phyloP scores from a whole-genome alignment of 2,888 invertebrate genomes.

The Tetheella fluctuosa region DNA sequence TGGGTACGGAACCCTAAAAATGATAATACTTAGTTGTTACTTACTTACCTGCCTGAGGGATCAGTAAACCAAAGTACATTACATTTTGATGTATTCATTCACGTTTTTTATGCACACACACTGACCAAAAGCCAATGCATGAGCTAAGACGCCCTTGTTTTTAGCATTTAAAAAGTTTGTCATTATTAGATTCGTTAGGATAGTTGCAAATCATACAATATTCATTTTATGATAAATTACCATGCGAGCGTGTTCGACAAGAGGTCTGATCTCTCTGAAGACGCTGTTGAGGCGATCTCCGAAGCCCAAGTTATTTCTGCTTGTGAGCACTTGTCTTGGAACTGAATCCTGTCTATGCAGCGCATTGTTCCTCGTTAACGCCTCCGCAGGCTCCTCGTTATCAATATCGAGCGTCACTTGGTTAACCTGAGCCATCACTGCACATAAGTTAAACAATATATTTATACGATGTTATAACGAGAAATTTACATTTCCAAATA shows the following conservation, averaged over 20 bases:
- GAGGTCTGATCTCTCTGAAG: slow-evolving; percentile 86
- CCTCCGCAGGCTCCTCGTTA: slow-evolving; percentile 61
- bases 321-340: slow-evolving; percentile 56
- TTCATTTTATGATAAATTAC: slow-evolving; percentile 47
- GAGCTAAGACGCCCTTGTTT: no score
- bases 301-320: slow-evolving; percentile 68
- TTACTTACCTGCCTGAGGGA: no score
- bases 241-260: slow-evolving; percentile 86
- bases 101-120: no score
- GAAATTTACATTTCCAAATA: slow-evolving; percentile 48
- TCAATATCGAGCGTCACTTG: slow-evolving; percentile 76
- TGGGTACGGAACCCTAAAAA: no score
- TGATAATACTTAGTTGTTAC: no score
- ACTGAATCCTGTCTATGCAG: slow-evolving; percentile 66
- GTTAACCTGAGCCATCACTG: slow-evolving; percentile 69
- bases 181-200: not conserved
- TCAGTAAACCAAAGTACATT: no score
- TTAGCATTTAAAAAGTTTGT: not conserved
- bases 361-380: slow-evolving; percentile 56
- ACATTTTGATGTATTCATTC: no score
- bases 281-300: slow-evolving; percentile 76
- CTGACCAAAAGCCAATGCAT: no score
- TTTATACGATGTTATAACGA: slow-evolving; percentile 18
- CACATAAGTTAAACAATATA: slow-evolving; percentile 20
- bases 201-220: not conserved